A percentile compares a stretch with the other conserved stretches of the same genome.
Conservation (phyloP, 1,140 invertebrate species). For the Plutomurus gul region DNA sequence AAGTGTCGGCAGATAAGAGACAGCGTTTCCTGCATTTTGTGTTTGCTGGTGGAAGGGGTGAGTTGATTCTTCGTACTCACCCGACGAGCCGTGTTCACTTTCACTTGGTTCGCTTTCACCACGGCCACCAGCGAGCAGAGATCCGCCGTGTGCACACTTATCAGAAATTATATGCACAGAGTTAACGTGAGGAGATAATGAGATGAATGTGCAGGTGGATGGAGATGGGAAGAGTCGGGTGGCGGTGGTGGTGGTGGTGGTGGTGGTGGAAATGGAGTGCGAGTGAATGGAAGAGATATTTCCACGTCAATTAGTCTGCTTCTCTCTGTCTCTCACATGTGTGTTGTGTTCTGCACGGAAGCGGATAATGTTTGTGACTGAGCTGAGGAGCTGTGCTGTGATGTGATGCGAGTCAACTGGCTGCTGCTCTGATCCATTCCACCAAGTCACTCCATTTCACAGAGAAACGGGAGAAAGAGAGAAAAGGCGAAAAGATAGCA, state of each 20-base stretch:
- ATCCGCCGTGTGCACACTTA: no score
- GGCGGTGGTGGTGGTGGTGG: not conserved
- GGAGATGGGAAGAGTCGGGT: no score
- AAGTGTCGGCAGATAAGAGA: no score
- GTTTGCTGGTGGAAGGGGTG: no score
- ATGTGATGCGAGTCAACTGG: not conserved
- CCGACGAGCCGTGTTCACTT: no score
- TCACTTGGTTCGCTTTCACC: no score
- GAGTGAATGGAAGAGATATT: conserved; percentile 36
- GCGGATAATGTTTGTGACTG: conserved; percentile 40
- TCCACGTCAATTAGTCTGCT: conserved; percentile 41
- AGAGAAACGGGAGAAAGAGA: not conserved
- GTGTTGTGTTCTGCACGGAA: conserved; percentile 32
- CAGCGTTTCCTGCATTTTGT: no score
- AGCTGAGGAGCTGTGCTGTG: not conserved
- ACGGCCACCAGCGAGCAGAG: no score
- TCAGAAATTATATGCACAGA: no score
- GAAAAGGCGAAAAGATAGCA: conserved; percentile 5
- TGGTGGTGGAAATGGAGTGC: not conserved
- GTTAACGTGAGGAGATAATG: no score
- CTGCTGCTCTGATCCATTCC: not conserved
- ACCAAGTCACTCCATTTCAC: not conserved
- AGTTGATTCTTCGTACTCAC: no score
- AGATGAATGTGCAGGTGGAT: no score
- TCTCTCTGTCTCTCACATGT: conserved; percentile 30